phyloP scores from a whole-genome alignment of 2,113 vertebrate genomes.

The Tupaia tana region DNA sequence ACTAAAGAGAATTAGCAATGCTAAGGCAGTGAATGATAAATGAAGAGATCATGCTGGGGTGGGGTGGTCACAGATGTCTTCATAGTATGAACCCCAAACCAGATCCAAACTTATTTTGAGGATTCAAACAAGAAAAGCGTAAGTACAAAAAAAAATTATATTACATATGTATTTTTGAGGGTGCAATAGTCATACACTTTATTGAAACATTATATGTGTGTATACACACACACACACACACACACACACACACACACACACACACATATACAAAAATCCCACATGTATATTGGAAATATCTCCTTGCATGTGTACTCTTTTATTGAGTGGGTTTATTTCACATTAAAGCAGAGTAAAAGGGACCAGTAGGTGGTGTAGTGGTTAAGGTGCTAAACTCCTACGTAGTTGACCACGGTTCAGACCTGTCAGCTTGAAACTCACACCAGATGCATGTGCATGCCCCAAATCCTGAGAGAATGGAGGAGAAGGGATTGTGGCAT shows the following conservation, averaged over 20 bases:
- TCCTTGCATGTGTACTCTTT: background rate
- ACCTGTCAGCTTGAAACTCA: no score
- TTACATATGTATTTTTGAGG: background rate
- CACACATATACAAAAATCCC: slow-evolving; percentile 18
- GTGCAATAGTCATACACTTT: background rate
- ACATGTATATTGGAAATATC: slow-evolving; percentile 24
- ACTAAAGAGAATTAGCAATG: background rate
- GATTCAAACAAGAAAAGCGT: slow-evolving; percentile 47
- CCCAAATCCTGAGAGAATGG: no score
- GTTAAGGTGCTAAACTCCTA: no score
- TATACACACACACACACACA: background rate
- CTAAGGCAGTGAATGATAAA: background rate
- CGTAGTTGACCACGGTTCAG: no score
- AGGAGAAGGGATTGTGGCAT: no score
- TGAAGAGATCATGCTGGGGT: background rate
- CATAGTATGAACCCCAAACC: background rate
- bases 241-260: background rate
- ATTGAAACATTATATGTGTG: slow-evolving; percentile 25
- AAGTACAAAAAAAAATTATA: slow-evolving; percentile 18
- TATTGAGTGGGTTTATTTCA: slow-evolving; percentile 15
- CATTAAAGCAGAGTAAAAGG: slow-evolving; percentile 27
- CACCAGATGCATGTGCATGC: no score
- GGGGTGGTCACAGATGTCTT: background rate
- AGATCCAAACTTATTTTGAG: slow-evolving; percentile 32
- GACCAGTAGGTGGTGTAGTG: no score